These are phyloP conservation scores for Lochmaea crataegi DNA, from an alignment of 2,888 invertebrate species.

Conservation along the genomic window DNA sequence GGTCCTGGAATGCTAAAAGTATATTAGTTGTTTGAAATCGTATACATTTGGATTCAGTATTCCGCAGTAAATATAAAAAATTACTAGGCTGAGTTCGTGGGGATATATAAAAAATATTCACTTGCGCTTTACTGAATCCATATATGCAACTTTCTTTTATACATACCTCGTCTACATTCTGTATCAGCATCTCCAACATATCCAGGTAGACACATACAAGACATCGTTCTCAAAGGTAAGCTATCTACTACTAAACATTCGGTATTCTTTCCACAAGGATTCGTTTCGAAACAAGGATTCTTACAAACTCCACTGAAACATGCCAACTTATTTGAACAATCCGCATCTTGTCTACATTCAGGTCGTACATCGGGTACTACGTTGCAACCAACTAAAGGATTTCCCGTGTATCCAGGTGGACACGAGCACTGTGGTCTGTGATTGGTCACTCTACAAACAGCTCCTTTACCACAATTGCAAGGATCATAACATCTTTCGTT, in stretches of 20 bases:
- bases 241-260: constrained; percentile 88
- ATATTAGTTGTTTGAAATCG: constrained; percentile 11
- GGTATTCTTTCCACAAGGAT: constrained; percentile 84
- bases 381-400: constrained; percentile 77
- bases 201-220: constrained; percentile 86
- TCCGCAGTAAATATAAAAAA: not conserved
- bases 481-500: constrained; percentile 85
- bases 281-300: constrained; percentile 82
- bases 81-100: too few species aligned
- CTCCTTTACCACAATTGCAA: constrained; percentile 83
- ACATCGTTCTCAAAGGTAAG: constrained; percentile 87
- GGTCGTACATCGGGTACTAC: constrained; percentile 69
- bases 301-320: constrained; percentile 84
- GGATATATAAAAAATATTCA: too few species aligned
- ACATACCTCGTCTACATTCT: constrained; percentile 83
- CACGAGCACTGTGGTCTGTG: constrained; percentile 85
- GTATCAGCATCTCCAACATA: constrained; percentile 88
- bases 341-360: constrained; percentile 83
- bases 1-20: constrained; percentile 25
- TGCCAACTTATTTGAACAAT: constrained; percentile 86
- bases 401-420: constrained; percentile 83
- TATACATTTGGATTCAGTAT: not conserved
- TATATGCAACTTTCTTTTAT: not conserved
- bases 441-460: constrained; percentile 81
- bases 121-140: not conserved